phyloP scores from a whole-genome alignment of 2,113 vertebrate genomes.

The Podarcis cretensis region DNA sequence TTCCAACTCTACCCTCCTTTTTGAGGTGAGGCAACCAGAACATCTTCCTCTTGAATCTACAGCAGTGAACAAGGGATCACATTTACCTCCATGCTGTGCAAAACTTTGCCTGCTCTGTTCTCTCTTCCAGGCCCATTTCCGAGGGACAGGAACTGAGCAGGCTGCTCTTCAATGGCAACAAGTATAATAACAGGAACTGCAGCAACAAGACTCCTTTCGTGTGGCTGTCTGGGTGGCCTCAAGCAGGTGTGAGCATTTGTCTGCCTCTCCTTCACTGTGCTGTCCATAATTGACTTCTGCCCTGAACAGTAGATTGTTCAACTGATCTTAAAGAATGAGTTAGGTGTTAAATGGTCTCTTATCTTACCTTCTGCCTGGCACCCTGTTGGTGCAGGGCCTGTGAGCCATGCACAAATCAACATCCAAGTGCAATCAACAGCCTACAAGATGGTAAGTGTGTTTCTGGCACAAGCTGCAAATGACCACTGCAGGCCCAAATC shows the following conservation, averaged over 20 bases:
- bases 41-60: background rate
- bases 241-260: background rate
- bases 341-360: background rate
- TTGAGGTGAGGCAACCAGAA: too few relatives aligned
- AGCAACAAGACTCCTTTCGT: background rate
- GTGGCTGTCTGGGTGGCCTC: background rate
- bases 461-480: too few relatives aligned
- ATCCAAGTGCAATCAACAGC: background rate
- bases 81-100: background rate
- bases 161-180: background rate
- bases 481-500: too few relatives aligned
- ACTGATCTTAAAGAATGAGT: background rate
- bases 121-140: background rate
- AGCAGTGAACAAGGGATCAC: background rate
- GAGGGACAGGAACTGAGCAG: background rate
- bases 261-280: background rate
- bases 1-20: too few relatives aligned
- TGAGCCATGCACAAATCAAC: background rate
- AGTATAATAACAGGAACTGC: too few relatives aligned
- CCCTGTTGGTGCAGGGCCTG: background rate
- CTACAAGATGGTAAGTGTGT: background rate
- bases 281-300: background rate
- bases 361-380: background rate
- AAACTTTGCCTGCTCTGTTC: background rate
- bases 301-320: background rate